phyloP scores from a whole-genome alignment of 2,113 vertebrate genomes.

The Triplophysa dalaica region DNA sequence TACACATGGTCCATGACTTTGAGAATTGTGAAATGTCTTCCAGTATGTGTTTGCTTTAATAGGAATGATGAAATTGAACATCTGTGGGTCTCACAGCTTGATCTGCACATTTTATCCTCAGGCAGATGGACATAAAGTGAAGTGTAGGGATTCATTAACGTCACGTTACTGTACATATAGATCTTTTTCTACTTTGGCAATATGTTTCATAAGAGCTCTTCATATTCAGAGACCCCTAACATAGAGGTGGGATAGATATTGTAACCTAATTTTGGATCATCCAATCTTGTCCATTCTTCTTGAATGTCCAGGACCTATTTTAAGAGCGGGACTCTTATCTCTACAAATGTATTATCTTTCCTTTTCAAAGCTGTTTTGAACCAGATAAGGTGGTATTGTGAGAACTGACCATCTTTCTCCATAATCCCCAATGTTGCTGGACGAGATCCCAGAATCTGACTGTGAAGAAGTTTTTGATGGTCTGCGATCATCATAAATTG shows the following conservation, averaged over 20 bases:
- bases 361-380: conserved; percentile 18
- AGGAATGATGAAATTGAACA: neutral
- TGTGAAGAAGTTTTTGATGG: conserved; percentile 5
- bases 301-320: neutral
- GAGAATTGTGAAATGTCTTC: neutral
- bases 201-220: conserved; percentile 1
- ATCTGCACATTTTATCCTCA: conserved; percentile 7
- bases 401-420: neutral
- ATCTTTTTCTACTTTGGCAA: too few species aligned
- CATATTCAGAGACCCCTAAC: neutral
- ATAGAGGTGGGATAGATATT: neutral
- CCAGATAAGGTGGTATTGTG: conserved; percentile 38
- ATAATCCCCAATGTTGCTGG: conserved; percentile 24
- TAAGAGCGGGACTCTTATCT: neutral
- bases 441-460: conserved; percentile 41
- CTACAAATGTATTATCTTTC: conserved; percentile 21
- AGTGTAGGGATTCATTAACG: conserved; percentile 8
- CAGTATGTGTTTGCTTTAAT: conserved; percentile 3
- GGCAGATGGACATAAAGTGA: conserved; percentile 13
- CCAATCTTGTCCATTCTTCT: neutral
- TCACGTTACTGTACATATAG: neutral
- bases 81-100: conserved; percentile 14
- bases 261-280: neutral
- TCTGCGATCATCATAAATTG: neutral
- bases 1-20: neutral